Evolutionary conservation across 2,888 invertebrate species (phyloP).

Genomic region (Heliconius sara): DNA sequence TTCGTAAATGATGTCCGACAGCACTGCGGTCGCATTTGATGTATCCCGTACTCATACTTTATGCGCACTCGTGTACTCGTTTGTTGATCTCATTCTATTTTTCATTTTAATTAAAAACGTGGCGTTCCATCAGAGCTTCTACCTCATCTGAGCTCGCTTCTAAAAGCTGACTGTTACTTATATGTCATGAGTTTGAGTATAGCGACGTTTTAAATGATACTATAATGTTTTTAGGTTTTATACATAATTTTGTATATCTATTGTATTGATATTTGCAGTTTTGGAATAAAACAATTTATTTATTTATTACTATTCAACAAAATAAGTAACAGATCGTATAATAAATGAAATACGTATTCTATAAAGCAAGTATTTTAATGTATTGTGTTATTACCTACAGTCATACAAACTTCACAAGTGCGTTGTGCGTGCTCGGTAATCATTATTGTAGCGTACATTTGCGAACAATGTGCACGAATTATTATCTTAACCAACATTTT

Average conservation of each 20-base stretch:
- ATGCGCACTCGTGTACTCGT: constrained; percentile 35
- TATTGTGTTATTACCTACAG: neutral
- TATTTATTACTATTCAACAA: neutral
- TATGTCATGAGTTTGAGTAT: neutral
- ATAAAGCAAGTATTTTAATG: neutral
- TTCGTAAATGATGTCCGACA: constrained; percentile 56
- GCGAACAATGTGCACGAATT: constrained; percentile 9
- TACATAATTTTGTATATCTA: neutral
- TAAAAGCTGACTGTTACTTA: constrained; percentile 14
- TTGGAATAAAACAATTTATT: neutral
- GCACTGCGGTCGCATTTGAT: constrained; percentile 47
- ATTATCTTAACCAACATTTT: constrained; percentile 30
- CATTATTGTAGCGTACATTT: neutral
- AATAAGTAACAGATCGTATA: neutral
- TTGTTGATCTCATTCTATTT: constrained; percentile 30
- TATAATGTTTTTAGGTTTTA: neutral
- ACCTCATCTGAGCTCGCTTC: constrained; percentile 6
- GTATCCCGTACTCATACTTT: constrained; percentile 42
- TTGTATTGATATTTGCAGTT: neutral
- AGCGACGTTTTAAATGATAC: no score
- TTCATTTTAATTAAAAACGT: constrained; percentile 30
- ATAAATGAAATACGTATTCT: neutral
- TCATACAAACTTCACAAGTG: neutral
- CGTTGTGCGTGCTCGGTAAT: neutral
- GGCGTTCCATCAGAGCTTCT: constrained; percentile 16